Conservation (phyloP, 2,113 vertebrate species). For the Pavo muticus region DNA sequence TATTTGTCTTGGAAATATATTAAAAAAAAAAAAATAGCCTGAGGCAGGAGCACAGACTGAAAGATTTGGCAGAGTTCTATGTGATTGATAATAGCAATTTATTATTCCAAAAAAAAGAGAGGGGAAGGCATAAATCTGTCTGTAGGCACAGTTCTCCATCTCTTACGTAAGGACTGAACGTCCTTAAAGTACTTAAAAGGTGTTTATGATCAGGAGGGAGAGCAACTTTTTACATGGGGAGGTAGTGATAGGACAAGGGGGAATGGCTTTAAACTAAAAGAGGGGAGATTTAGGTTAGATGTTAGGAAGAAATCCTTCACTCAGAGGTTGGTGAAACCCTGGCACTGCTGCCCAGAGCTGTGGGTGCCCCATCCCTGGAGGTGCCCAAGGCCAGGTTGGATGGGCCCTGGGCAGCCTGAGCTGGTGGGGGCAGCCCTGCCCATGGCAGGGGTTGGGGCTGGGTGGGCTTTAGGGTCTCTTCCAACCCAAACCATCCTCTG, state of each 20-base stretch:
- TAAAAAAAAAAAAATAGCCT: not conserved
- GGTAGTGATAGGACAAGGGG: not conserved
- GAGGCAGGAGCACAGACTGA: not conserved
- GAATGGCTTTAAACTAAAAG: not conserved
- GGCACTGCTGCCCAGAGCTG: not conserved
- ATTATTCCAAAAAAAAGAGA: not conserved
- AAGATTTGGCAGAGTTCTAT: not conserved
- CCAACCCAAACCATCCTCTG: not conserved
- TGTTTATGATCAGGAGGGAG: not conserved
- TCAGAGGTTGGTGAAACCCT: not conserved
- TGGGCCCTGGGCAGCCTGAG: not conserved
- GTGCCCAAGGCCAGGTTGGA: not conserved
- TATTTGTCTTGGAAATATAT: slow-evolving; percentile 24
- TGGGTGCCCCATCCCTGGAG: not conserved
- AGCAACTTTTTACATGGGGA: not conserved
- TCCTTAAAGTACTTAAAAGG: not conserved
- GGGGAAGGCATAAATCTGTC: not conserved
- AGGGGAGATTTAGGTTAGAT: not conserved
- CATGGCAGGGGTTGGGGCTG: not conserved
- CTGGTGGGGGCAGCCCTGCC: not conserved
- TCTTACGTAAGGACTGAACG: not conserved
- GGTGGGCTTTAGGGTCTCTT: not conserved
- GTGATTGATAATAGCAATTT: not conserved
- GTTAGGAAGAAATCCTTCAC: not conserved
- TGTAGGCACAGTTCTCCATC: not conserved